phyloP scores from a whole-genome alignment of 2,797 vertebrate species.

The Brotula barbata region DNA sequence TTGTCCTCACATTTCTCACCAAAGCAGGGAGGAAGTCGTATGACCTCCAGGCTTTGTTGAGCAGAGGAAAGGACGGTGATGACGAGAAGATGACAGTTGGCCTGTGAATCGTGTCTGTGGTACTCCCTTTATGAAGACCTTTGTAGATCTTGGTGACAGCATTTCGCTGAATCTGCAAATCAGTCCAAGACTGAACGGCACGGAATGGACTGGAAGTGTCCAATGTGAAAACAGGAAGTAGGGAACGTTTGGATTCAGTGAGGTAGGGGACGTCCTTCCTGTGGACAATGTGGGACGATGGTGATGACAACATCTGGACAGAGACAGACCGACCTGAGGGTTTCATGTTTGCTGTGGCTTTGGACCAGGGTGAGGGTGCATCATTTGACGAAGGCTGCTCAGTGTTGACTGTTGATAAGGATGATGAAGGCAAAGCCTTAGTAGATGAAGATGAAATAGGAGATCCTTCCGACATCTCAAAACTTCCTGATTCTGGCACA shows the following conservation, averaged over 20 bases:
- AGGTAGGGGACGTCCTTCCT: slow-evolving; percentile 56
- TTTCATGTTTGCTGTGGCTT: slow-evolving; percentile 5
- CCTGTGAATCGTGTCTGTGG: slow-evolving; percentile 4
- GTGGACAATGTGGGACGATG: slow-evolving; percentile 65
- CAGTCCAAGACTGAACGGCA: slow-evolving; percentile 64
- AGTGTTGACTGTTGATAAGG: not conserved
- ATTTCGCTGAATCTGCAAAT: slow-evolving; percentile 49
- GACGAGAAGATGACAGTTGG: slow-evolving; percentile 21
- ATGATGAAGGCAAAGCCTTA: not conserved
- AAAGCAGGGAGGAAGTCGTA: slow-evolving; percentile 11
- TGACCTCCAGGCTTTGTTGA: slow-evolving; percentile 17
- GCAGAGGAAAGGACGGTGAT: slow-evolving; percentile 15
- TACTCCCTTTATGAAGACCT: not conserved
- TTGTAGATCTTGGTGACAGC: slow-evolving; percentile 25
- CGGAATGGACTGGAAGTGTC: slow-evolving; percentile 56
- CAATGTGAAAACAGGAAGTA: slow-evolving; percentile 22
- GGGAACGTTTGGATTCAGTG: slow-evolving; percentile 20
- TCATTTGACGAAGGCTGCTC: slow-evolving; percentile 8
- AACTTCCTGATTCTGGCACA: slow-evolving; percentile 8
- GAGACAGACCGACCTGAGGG: slow-evolving; percentile 68
- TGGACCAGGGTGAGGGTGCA: not conserved
- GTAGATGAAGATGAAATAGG: not conserved
- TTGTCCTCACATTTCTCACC: not conserved
- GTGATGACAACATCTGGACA: slow-evolving; percentile 78
- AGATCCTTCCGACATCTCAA: slow-evolving; percentile 21